These are phyloP conservation scores for Neoniphon sammara DNA, from an alignment of 2,797 vertebrate genomes.

Conservation along the genomic window DNA sequence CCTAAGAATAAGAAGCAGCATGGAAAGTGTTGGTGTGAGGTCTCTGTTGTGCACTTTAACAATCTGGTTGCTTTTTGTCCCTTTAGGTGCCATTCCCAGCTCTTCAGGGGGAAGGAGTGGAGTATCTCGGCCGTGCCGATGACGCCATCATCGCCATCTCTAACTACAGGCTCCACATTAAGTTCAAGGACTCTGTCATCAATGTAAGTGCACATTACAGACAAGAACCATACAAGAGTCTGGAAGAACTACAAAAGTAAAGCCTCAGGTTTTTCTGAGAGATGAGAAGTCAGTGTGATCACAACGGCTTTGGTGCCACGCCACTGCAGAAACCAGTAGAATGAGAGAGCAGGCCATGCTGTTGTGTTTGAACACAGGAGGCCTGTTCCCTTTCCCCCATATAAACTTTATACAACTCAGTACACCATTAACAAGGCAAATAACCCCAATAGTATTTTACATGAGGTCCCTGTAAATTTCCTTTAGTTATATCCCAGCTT, in stretches of 20 bases:
- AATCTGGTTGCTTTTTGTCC: conserved; percentile 41
- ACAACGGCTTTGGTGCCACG: conserved; percentile 21
- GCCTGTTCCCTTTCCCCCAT: conserved; percentile 31
- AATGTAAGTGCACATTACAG: conserved; percentile 86
- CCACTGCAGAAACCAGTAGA: conserved; percentile 33
- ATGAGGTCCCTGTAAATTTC: conserved; percentile 20
- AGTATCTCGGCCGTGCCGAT: conserved; percentile 93
- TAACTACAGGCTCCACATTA: conserved; percentile 99
- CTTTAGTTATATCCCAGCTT: conserved; percentile 21
- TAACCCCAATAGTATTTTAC: conserved; percentile 28
- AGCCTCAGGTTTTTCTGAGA: conserved; percentile 24
- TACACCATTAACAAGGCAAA: conserved; percentile 50
- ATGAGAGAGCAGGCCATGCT: conserved; percentile 33
- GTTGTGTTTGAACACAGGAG: conserved; percentile 36
- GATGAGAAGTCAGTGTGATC: conserved; percentile 8
- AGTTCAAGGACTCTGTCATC: conserved; percentile 98
- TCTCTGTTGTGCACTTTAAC: conserved; percentile 20
- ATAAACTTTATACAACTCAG: conserved; percentile 50
- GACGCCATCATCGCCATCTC: conserved; percentile 98
- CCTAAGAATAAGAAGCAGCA: too few species aligned
- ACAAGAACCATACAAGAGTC: conserved; percentile 7
- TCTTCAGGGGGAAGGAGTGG: conserved; percentile 97
- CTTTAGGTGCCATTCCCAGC: conserved; percentile 94
- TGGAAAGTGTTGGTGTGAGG: background rate
- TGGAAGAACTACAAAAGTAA: conserved; percentile 15